phyloP scores from a whole-genome alignment of 2,888 invertebrate species.

The Steinernema carpocapsae region DNA sequence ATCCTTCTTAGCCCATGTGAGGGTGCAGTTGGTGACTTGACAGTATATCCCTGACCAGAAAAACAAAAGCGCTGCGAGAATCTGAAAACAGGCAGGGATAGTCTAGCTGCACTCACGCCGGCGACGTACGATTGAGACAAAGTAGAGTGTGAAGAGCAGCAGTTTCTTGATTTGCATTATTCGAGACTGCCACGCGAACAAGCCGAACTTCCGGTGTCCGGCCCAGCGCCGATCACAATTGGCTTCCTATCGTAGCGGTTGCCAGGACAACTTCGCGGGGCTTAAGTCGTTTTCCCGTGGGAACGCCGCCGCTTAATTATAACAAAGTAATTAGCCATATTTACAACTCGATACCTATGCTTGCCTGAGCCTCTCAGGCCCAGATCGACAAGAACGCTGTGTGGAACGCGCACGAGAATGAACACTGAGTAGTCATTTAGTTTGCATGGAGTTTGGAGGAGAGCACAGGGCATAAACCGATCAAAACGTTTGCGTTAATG shows the following conservation, averaged over 20 bases:
- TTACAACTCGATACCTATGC: slow-evolving; percentile 11
- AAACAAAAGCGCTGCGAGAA: slow-evolving; percentile 52
- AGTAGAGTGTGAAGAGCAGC: slow-evolving; percentile 46
- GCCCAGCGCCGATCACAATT: slow-evolving; percentile 20
- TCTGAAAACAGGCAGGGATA: slow-evolving; percentile 40
- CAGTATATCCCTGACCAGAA: slow-evolving; percentile 57
- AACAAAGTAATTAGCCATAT: slow-evolving; percentile 11
- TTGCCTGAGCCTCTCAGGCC: not conserved
- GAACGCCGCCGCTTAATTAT: slow-evolving; percentile 3
- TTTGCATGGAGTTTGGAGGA: slow-evolving; percentile 32
- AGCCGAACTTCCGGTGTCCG: slow-evolving; percentile 3
- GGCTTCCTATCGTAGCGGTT: slow-evolving; percentile 29
- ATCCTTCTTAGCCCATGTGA: slow-evolving; percentile 41
- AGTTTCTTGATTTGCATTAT: slow-evolving; percentile 17
- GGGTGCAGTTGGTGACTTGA: slow-evolving; percentile 41
- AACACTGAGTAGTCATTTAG: slow-evolving; percentile 12
- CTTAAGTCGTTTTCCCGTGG: slow-evolving; percentile 19
- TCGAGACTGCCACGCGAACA: not conserved
- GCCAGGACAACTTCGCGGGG: slow-evolving; percentile 31
- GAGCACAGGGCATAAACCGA: slow-evolving; percentile 19
- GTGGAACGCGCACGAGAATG: not conserved
- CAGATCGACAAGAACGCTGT: not conserved
- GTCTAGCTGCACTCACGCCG: not conserved
- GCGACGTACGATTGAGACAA: slow-evolving; percentile 50
- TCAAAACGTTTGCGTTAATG: slow-evolving; percentile 29